Percentiles rank a stretch among this genome's conserved stretches.
phyloP scores from a whole-genome alignment of 2,888 invertebrate genomes.

The Heteromurus nitidus region DNA sequence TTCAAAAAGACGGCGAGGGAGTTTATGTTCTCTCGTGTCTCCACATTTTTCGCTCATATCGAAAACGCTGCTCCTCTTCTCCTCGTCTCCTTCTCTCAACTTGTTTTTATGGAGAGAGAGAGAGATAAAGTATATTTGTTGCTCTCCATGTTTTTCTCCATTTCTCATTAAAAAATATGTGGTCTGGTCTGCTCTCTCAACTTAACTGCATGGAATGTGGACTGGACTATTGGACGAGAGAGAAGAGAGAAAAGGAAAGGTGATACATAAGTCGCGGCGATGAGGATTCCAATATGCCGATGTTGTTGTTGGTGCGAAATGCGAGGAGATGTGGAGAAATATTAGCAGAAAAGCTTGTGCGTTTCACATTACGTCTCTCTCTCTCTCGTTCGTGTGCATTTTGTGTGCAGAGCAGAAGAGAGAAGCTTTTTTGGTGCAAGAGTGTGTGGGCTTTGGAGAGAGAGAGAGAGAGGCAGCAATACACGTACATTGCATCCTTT shows the following conservation, averaged over 20 bases:
- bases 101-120: background rate
- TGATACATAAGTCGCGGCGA: no score
- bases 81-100: no score
- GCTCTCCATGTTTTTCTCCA: background rate
- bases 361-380: slow-evolving; percentile 28
- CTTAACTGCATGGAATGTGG: slow-evolving; percentile 55
- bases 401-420: slow-evolving; percentile 29
- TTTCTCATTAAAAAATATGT: background rate
- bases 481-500: background rate
- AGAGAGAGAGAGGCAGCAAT: slow-evolving; percentile 27
- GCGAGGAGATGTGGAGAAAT: slow-evolving; percentile 12
- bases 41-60: background rate
- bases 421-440: slow-evolving; percentile 1
- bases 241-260: no score
- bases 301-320: no score
- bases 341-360: slow-evolving; percentile 6
- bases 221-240: slow-evolving; percentile 1
- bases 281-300: no score
- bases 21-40: slow-evolving; percentile 31
- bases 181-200: background rate
- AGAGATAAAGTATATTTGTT: background rate
- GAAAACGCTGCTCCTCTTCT: no score
- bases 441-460: slow-evolving; percentile 39
- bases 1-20: slow-evolving; percentile 53
- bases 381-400: slow-evolving; percentile 7